Conservation (phyloP, 2,888 invertebrate species). For the Eurytoma adleriae region DNA sequence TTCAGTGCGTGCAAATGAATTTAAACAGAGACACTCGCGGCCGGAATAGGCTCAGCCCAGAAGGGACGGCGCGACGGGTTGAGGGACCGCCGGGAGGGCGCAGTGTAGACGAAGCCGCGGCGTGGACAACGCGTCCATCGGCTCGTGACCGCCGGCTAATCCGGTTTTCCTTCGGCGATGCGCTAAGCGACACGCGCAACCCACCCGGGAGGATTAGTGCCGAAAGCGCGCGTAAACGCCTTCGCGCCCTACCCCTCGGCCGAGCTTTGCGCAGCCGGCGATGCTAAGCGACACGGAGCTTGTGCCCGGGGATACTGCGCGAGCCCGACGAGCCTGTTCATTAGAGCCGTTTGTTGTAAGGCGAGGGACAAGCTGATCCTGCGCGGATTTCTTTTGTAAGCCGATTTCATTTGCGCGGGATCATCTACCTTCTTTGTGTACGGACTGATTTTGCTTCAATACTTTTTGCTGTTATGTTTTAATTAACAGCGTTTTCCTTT, state of each 20-base stretch:
- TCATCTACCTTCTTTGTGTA: no score
- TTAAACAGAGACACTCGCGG: not conserved
- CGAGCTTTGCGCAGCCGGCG: not conserved
- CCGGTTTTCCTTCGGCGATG: not conserved
- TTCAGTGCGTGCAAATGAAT: slow-evolving; percentile 11
- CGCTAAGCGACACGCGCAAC: no score
- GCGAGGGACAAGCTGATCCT: no score
- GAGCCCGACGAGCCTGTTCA: no score
- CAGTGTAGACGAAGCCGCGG: slow-evolving; percentile 1
- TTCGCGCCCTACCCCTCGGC: no score
- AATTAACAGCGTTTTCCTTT: no score
- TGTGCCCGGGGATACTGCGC: no score
- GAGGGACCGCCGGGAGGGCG: not conserved
- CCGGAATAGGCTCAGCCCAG: not conserved
- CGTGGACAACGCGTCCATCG: slow-evolving; percentile 14
- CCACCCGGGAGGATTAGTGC: not conserved
- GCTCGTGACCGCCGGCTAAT: slow-evolving; percentile 12
- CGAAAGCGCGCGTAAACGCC: slow-evolving; percentile 5
- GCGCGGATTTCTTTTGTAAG: no score
- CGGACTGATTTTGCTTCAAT: no score
- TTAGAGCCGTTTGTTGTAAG: no score
- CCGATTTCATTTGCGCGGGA: no score
- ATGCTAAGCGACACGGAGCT: not conserved
- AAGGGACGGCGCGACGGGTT: not conserved
- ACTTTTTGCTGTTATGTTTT: no score